Conservation (phyloP, 2,797 vertebrate genomes). For the Etheostoma perlongum region DNA sequence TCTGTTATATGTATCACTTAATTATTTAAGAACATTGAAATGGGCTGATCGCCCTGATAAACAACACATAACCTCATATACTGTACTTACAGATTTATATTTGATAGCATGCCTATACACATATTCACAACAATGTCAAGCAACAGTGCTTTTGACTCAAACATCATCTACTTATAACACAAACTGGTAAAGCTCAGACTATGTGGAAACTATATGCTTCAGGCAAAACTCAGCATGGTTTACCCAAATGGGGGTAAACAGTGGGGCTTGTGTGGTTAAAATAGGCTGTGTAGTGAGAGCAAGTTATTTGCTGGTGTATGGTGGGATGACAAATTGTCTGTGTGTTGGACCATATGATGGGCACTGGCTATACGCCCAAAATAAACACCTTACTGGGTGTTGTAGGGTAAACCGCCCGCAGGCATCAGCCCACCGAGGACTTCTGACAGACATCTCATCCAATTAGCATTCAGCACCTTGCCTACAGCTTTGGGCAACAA, state of each 20-base stretch:
- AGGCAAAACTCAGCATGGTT: conserved; percentile 40
- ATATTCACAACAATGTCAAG: conserved; percentile 5
- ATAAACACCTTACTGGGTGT: conserved; percentile 59
- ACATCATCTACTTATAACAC: conserved; percentile 24
- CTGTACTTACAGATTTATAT: conserved; percentile 17
- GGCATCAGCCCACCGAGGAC: conserved; percentile 56
- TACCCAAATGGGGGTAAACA: conserved; percentile 16
- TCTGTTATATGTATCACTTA: conserved; percentile 51
- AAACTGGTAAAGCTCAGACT: conserved; percentile 21
- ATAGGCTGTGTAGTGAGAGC: conserved; percentile 15
- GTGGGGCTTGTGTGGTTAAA: conserved; percentile 28
- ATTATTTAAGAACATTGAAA: conserved; percentile 55
- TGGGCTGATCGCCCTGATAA: conserved; percentile 29
- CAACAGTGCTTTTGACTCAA: conserved; percentile 26
- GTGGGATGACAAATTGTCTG: conserved; percentile 46
- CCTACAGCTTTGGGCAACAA: conserved; percentile 62
- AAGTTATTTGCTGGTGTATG: conserved; percentile 35
- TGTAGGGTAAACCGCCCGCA: conserved; percentile 60
- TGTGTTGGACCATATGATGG: conserved; percentile 55
- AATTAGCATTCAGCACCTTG: conserved; percentile 71
- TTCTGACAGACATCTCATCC: conserved; percentile 72
- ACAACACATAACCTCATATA: not conserved
- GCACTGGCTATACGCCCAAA: conserved; percentile 54
- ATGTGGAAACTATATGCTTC: conserved; percentile 43
- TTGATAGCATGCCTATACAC: not conserved